Percentiles rank a stretch among this genome's conserved stretches.
These are phyloP conservation scores for Pithecia hirsuta DNA, from an alignment of 2,797 vertebrate species.

Conservation along the genomic window DNA sequence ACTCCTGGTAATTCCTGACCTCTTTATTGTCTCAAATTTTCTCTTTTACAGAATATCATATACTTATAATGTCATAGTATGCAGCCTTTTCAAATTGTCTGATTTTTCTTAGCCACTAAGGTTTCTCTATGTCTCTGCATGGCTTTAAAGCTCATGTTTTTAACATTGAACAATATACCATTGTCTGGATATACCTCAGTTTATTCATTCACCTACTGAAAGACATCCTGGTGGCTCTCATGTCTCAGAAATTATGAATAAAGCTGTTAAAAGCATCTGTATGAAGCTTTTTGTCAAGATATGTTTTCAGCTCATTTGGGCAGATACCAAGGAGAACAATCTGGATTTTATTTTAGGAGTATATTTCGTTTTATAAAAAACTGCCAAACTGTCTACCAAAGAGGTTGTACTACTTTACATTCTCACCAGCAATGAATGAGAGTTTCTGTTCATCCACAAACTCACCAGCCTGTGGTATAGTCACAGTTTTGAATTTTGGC, in stretches of 20 bases:
- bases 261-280: neutral
- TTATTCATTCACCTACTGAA: neutral
- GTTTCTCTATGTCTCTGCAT: neutral
- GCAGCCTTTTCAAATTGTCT: neutral
- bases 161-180: neutral
- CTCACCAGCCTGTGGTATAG: neutral
- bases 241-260: neutral
- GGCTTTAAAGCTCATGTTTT: neutral
- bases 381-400: neutral
- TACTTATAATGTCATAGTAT: neutral
- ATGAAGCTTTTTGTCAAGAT: neutral
- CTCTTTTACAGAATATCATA: neutral
- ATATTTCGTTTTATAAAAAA: neutral
- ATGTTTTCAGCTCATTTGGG: neutral
- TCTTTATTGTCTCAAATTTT: neutral
- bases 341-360: neutral
- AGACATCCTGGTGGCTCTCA: too few relatives aligned
- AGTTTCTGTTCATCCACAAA: neutral
- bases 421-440: neutral
- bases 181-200: neutral
- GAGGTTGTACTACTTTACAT: neutral
- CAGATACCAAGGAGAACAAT: neutral
- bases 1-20: neutral
- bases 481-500: neutral
- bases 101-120: neutral